These are phyloP conservation scores for Marasmarcha lunaedactyla DNA, from an alignment of 2,888 invertebrate species.

Conservation along the genomic window DNA sequence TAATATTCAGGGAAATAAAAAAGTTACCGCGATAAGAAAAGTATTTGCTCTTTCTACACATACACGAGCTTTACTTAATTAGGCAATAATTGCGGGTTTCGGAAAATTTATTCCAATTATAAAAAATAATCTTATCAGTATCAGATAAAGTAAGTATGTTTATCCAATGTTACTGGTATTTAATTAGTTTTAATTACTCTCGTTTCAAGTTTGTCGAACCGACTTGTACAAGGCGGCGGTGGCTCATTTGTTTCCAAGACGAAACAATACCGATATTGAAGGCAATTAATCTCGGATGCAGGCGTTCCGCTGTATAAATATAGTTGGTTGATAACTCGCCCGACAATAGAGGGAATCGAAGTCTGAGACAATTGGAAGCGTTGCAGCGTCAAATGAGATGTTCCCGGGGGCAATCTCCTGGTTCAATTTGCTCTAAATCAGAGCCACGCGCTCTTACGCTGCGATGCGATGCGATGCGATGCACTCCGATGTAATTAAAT, in stretches of 20 bases:
- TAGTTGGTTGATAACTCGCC: conserved; percentile 8
- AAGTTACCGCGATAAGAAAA: background rate
- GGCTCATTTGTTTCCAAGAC: too few relatives aligned
- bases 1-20: background rate
- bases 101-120: background rate
- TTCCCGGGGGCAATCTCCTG: conserved; percentile 48
- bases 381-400: conserved; percentile 61
- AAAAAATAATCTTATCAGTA: background rate
- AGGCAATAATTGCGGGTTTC: background rate
- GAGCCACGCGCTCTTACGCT: conserved; percentile 29
- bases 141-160: background rate
- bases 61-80: background rate
- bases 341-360: conserved; percentile 10
- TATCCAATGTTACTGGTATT: background rate
- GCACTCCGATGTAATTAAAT: conserved; percentile 26
- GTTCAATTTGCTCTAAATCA: conserved; percentile 66
- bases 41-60: background rate
- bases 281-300: background rate
- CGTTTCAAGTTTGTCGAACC: too few relatives aligned
- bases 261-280: background rate
- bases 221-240: too few relatives aligned
- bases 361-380: conserved; percentile 51
- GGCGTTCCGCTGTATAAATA: conserved; percentile 8
- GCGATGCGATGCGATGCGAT: conserved; percentile 18
- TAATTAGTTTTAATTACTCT: too few relatives aligned